Evolutionary conservation across 2,113 vertebrate species (phyloP), one percentile per base, ranked within the genome.

Genomic region (Neomonachus schauinslandi): DNA sequence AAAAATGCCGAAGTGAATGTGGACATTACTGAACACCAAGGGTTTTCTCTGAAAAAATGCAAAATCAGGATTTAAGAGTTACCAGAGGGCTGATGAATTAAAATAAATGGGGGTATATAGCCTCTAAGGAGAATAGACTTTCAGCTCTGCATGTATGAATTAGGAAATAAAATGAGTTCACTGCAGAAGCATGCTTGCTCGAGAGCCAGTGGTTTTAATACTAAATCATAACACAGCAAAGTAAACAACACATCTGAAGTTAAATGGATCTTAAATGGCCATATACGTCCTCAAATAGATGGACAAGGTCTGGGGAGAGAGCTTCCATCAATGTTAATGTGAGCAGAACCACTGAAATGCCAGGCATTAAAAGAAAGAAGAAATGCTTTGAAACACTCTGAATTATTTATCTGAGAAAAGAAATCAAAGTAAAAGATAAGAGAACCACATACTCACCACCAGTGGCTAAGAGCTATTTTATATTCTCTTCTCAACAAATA

Each of bases 321-420:
- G 89, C 36, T 92, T 71, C 94, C 61, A 89, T 88, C 97, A 84
- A 69, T 55, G 83, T 42, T 91, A 96, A 74, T 93, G 77, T 11
- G 21, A 83, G 28, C 89, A 88, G 93, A 93, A 84, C 14, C 26
- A 11, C 81, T 55, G 77, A 94, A 98, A 95, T 87, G 46, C 94
- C 28, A 22, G 85, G 74, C 57, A 84, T 77, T 94, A 87, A 77
- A 91, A 65, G 76, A 69, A 93, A 9, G n/a, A 88, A 91, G 98
- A 92, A 79, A 79, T 39, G 59, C 91, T 97, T 94, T 97, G 96
- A 98, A 97, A 98, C 24, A 28, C 46, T 89, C 46, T 98, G 79
- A 98, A 98, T 80, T 98, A 97, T 97, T 90, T 98, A 98, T 96
- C 90, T 77, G 81, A 97, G 92, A 85, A 97, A 97, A 95, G 84